Evolutionary conservation across 2,888 invertebrate species (phyloP), one percentile per base, ranked within the genome.

Genomic region (Eupithecia dodoneata): DNA sequence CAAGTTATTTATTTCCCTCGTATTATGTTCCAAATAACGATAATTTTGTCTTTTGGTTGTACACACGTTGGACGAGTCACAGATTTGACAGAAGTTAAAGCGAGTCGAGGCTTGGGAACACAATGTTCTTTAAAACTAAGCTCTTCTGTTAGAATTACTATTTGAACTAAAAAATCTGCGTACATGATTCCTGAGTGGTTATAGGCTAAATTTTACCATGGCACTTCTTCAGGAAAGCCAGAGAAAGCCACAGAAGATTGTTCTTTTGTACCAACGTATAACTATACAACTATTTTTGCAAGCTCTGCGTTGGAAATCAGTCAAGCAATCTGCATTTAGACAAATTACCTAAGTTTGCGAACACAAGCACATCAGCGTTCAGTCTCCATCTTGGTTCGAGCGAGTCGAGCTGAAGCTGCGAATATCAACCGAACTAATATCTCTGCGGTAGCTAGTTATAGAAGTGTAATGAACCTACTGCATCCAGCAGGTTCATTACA

Each of bases 401-500:
- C 41, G 73, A 79, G 47, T 30, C 30, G 77, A 75, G 69, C 76
- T 75, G 76, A 76, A 67, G 55, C 63, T 71, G 79, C 65, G 79
- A 73, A 77, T 80, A 78, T 75, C 65, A 69, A 71, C 87, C 88
- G 87, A 90, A 90, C 91, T 91, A 93, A 92, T 93, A 93, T 92
- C 89, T 90, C 55, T 89, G 88, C 87, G 86, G 86, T 86, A 15
- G 15, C 67, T 69, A 69, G 44, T 12, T 10, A 69, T 30, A 52
- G 52, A 30, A 30, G 30, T 30, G 30, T 30, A 30, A 30, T 30
- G 15, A n/a, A 69, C 45, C 47, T 70, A 86, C 87, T 90, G 91
- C 90, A 91, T 91, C 92, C 90, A 84, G 86, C 83, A 88, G 90
- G 92, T 93, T 93, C 93, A 93, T 93, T 93, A 92, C 90, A 91